Conservation (phyloP, 2,888 invertebrate genomes). For the Saturnia japonica region DNA sequence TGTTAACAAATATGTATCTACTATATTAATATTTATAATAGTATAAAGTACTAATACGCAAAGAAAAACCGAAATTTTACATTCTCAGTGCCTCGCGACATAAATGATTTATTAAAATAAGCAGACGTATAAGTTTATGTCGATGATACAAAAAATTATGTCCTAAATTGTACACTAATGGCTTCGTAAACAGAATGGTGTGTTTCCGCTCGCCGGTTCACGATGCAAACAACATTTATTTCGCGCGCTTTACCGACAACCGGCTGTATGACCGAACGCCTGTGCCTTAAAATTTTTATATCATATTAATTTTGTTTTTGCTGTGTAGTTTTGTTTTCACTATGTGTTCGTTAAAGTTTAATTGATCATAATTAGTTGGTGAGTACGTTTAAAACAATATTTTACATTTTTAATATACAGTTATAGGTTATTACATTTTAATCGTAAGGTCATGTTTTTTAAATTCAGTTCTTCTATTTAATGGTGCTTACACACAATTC, state of each 20-base stretch:
- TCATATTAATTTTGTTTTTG: background rate
- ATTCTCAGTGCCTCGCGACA: too few species aligned
- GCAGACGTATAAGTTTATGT: background rate
- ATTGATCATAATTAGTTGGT: background rate
- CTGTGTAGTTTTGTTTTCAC: background rate
- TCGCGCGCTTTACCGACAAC: constrained; percentile 37
- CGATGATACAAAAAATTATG: constrained; percentile 11
- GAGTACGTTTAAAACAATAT: background rate
- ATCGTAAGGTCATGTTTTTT: too few species aligned
- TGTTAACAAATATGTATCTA: too few species aligned
- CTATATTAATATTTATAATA: too few species aligned
- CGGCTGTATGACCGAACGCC: constrained; percentile 48
- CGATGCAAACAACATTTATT: constrained; percentile 47
- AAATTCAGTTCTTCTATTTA: too few species aligned
- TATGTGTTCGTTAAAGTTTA: background rate
- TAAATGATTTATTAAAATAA: too few species aligned
- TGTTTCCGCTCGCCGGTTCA: constrained; percentile 19
- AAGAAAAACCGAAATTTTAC: too few species aligned
- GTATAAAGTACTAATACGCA: too few species aligned
- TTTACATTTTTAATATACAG: background rate
- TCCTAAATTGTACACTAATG: constrained; percentile 20
- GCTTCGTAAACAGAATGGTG: constrained; percentile 19
- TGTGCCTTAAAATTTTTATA: constrained; percentile 28
- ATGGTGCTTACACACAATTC: too few species aligned
- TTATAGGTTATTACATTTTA: too few species aligned